phyloP scores from a whole-genome alignment of 2,888 invertebrate species.

The Lamellibrachia satsuma region DNA sequence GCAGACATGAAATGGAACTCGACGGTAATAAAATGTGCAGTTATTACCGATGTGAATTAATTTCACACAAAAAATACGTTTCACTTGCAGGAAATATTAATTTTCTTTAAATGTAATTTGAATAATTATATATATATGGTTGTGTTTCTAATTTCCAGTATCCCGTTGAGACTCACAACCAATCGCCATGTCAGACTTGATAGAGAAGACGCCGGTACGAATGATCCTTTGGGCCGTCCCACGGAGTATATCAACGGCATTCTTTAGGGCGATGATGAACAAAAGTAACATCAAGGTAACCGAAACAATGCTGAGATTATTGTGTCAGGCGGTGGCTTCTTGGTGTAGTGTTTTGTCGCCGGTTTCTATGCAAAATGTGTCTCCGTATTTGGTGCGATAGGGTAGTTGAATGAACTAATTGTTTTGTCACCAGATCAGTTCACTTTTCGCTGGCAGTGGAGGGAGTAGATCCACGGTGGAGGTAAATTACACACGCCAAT shows the following conservation, averaged over 20 bases:
- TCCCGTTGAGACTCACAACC: neutral
- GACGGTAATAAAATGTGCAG: neutral
- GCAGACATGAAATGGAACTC: neutral
- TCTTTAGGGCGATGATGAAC: constrained; percentile 53
- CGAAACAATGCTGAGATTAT: neutral
- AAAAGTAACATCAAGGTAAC: constrained; percentile 43
- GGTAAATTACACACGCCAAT: neutral
- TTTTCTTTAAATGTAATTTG: too few species aligned
- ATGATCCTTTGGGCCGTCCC: constrained; percentile 51
- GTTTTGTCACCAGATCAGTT: neutral
- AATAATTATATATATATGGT: neutral
- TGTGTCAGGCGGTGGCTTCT: neutral
- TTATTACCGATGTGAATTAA: too few species aligned
- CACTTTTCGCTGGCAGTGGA: neutral
- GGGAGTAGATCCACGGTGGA: neutral
- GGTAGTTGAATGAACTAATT: neutral
- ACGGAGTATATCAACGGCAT: constrained; percentile 52
- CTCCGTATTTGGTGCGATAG: neutral
- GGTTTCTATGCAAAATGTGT: neutral
- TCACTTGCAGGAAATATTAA: too few species aligned
- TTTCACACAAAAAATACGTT: too few species aligned
- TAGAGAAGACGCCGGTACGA: constrained; percentile 22
- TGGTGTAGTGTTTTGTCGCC: neutral
- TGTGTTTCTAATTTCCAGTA: neutral
- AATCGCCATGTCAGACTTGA: neutral